phyloP scores from a whole-genome alignment of 2,888 invertebrate species.

The Hylaea fasciaria region DNA sequence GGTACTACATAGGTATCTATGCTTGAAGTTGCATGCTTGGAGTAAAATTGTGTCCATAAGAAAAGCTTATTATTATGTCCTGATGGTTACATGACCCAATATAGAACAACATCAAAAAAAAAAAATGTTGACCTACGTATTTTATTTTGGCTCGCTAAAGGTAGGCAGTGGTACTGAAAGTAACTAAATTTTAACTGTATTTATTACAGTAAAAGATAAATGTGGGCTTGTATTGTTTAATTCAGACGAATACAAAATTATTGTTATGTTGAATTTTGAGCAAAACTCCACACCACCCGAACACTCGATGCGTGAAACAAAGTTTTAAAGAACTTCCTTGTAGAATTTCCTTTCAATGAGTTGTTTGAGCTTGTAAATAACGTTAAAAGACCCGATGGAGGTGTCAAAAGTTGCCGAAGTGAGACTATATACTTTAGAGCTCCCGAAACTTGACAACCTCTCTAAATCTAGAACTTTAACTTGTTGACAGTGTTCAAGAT shows the following conservation, averaged over 20 bases:
- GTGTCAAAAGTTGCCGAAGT: conserved; percentile 63
- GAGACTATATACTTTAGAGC: conserved; percentile 49
- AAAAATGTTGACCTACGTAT: too few species aligned
- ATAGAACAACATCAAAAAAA: too few species aligned
- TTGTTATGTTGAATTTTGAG: background rate
- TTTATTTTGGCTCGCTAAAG: too few species aligned
- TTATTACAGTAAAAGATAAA: too few species aligned
- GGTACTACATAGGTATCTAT: background rate
- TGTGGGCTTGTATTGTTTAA: too few species aligned
- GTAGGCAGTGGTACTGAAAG: too few species aligned
- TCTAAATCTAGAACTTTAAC: conserved; percentile 70
- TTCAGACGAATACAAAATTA: too few species aligned
- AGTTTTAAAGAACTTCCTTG: conserved; percentile 56
- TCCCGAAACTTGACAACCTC: conserved; percentile 63
- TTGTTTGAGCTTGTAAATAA: conserved; percentile 61
- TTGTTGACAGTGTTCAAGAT: conserved; percentile 62
- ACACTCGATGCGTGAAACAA: conserved; percentile 53
- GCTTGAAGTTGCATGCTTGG: background rate
- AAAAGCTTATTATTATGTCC: too few species aligned
- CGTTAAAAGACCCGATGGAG: conserved; percentile 53
- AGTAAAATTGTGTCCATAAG: background rate
- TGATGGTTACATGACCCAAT: too few species aligned
- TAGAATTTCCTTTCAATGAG: conserved; percentile 62
- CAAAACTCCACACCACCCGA: conserved; percentile 46
- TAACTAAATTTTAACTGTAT: too few species aligned